phyloP scores from a whole-genome alignment of 2,797 vertebrate genomes.

The Dipus sagitta region DNA sequence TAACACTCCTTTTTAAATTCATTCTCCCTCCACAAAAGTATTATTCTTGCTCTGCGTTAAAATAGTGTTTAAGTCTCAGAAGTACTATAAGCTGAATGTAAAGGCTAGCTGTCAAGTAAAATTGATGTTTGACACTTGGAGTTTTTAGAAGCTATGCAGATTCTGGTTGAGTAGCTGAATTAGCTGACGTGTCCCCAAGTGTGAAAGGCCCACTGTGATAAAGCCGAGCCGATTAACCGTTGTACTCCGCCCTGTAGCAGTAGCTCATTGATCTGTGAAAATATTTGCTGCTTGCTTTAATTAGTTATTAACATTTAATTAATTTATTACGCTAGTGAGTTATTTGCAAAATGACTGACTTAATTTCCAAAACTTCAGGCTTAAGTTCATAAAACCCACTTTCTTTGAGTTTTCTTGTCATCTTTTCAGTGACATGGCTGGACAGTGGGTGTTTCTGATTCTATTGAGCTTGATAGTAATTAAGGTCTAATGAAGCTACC shows the following conservation, averaged over 20 bases:
- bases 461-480: constrained; percentile 22
- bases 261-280: constrained; percentile 82
- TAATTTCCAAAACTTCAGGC: constrained; percentile 62
- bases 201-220: constrained; percentile 68
- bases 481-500: not conserved
- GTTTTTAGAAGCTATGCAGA: constrained; percentile 46
- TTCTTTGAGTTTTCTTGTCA: constrained; percentile 51
- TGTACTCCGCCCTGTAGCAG: constrained; percentile 63
- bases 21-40: not conserved
- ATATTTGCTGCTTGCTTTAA: constrained; percentile 78
- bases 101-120: constrained; percentile 71
- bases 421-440: not conserved
- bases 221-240: constrained; percentile 75
- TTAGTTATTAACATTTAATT: constrained; percentile 64
- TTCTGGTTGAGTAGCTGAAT: constrained; percentile 73
- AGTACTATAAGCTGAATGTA: constrained; percentile 49
- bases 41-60: constrained; percentile 66
- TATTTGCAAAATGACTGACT: constrained; percentile 76
- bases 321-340: constrained; percentile 74
- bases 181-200: constrained; percentile 74
- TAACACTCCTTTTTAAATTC: constrained; percentile 1
- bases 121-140: constrained; percentile 55
- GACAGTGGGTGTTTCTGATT: constrained; percentile 23
- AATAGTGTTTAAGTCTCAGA: constrained; percentile 58
- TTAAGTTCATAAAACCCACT: constrained; percentile 56